Evolutionary conservation across 2,113 vertebrate genomes (phyloP), one percentile per base, ranked within the genome.

Genomic region (Cheilinus undulatus): DNA sequence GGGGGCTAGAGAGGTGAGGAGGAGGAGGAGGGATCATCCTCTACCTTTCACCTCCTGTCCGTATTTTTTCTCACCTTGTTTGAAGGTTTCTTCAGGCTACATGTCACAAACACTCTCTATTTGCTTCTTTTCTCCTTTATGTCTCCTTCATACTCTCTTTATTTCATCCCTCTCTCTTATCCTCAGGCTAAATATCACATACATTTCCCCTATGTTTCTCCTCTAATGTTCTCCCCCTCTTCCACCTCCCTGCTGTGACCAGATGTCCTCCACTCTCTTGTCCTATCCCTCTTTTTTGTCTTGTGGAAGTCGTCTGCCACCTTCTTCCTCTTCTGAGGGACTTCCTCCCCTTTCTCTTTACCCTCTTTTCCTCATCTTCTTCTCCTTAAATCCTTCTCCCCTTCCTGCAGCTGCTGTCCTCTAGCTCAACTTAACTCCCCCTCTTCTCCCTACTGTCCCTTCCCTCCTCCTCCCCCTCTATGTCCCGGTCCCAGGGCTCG

Each of bases 161-260:
- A 46, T 69, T 82, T 77, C 59, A 78, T 65, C 68, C 51, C 68
- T 49, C 66, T 43, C 46, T 63, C 58, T 45, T 65, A n/a, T 80
- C 90, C 86, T 80, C 81, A 72, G 89, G 85, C 85, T 84, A 86
- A 45, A 12, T 57, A 78, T 87, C 78, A 79, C 86, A 88, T 85
- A 86, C 72, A 78, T 83, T 69, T 67, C 80, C 36, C 82, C 70
- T 77, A 82, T 78, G 54, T 78, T 80, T 83, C 69, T 86, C 80
- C 69, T 82, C 82, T 85, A 62, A 58, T 84, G 85, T 74, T 78
- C 76, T 80, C 78, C 54, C 56, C 49, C 76, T 72, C 75, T 40
- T 53, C 71, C 53, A 38, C 62, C 57, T 51, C 57, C 67, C 63
- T 68, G 38, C 23, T 51, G 58, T 54, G 74, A 80, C 73, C 46